Percentiles rank a stretch among this genome's conserved stretches.
phyloP scores from a whole-genome alignment of 2,888 invertebrate species.

The Phoronis australis region DNA sequence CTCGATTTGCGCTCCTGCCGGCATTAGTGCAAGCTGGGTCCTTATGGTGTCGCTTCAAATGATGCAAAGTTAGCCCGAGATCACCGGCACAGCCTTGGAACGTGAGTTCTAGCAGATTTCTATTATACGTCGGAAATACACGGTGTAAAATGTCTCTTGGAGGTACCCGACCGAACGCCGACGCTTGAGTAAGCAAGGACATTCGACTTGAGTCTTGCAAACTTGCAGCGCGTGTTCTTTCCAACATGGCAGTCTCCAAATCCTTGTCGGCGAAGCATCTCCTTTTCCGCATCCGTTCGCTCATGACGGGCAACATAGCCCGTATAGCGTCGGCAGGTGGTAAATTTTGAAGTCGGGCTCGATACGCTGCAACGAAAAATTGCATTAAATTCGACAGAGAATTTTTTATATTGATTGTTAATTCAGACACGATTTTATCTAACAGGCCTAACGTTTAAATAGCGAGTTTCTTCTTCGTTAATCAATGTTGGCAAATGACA shows the following conservation, averaged over 20 bases:
- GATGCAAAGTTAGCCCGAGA: too few species aligned
- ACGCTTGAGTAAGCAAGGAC: constrained; percentile 21
- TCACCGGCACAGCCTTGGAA: constrained; percentile 38
- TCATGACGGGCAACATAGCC: constrained; percentile 50
- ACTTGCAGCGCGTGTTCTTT: constrained; percentile 48
- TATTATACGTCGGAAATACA: constrained; percentile 33
- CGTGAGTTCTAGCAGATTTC: constrained; percentile 32
- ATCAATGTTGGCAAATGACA: too few species aligned
- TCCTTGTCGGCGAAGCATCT: constrained; percentile 55
- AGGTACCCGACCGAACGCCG: constrained; percentile 14
- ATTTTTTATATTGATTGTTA: background rate
- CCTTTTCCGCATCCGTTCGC: constrained; percentile 60
- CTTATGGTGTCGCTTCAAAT: too few species aligned
- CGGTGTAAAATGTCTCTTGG: constrained; percentile 28
- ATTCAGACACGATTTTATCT: background rate
- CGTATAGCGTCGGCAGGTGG: constrained; percentile 33
- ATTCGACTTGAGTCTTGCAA: constrained; percentile 46
- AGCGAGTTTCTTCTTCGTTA: too few species aligned
- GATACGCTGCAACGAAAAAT: constrained; percentile 33
- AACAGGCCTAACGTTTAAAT: too few species aligned
- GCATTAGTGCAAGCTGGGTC: too few species aligned
- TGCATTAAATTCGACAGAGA: background rate
- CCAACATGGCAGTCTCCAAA: constrained; percentile 49
- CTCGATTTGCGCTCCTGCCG: too few species aligned
- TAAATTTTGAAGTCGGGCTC: constrained; percentile 30